Conservation (phyloP, 2,113 vertebrate species). For the Ciconia maguari region DNA sequence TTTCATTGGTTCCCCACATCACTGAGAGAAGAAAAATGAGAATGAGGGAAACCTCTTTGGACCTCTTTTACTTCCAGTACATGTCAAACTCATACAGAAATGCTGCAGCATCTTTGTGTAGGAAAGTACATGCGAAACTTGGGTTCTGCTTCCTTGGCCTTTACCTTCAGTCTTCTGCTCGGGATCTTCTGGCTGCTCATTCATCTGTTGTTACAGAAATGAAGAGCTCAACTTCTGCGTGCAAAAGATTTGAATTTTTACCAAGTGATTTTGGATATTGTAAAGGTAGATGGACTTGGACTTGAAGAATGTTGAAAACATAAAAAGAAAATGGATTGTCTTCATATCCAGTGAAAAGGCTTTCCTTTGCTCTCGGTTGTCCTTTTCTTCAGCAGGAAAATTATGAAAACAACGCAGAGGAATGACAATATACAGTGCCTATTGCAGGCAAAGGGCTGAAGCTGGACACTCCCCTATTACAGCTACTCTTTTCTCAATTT, state of each 20-base stretch:
- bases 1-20: background rate
- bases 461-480: background rate
- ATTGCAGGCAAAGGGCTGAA: background rate
- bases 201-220: background rate
- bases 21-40: background rate
- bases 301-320: background rate
- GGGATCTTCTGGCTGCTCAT: background rate
- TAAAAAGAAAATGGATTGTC: background rate
- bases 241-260: background rate
- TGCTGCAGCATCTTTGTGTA: background rate
- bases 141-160: background rate
- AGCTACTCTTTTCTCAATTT: background rate
- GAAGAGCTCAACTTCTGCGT: background rate
- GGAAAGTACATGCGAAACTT: rapidly evolving
- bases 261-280: background rate
- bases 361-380: background rate
- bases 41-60: background rate
- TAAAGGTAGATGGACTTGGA: background rate
- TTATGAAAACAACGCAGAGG: background rate
- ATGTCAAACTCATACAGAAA: background rate
- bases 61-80: background rate
- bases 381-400: background rate
- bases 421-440: background rate
- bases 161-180: background rate
- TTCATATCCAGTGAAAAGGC: background rate